phyloP scores from a whole-genome alignment of 2,113 vertebrate genomes.

The Morone saxatilis region DNA sequence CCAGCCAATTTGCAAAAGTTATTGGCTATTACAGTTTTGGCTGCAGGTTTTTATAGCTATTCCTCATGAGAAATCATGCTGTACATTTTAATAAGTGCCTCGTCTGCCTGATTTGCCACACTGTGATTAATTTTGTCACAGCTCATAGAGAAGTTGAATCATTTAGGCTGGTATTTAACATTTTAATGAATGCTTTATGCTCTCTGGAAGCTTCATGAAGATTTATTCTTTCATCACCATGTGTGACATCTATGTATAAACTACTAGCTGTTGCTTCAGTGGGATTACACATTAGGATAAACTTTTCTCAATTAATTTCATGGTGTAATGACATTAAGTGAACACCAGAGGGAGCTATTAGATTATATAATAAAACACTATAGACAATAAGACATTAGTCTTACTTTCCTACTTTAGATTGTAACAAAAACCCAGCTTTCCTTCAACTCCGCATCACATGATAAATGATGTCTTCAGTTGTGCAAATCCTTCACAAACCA shows the following conservation, averaged over 20 bases:
- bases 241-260: constrained; percentile 44
- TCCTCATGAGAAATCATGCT: constrained; percentile 55
- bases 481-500: neutral
- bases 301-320: neutral
- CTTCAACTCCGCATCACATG: neutral
- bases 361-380: constrained; percentile 8
- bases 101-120: constrained; percentile 63
- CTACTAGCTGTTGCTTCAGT: constrained; percentile 13
- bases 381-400: neutral
- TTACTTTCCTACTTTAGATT: neutral
- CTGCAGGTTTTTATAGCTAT: constrained; percentile 63
- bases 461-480: neutral
- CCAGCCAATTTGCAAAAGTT: constrained; percentile 71
- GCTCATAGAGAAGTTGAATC: constrained; percentile 59
- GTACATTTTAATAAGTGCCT: constrained; percentile 63
- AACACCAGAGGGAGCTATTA: constrained; percentile 58
- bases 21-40: constrained; percentile 67
- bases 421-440: neutral
- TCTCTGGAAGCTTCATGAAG: constrained; percentile 45
- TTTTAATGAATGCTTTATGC: constrained; percentile 68
- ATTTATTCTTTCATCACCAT: constrained; percentile 45
- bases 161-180: constrained; percentile 62
- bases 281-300: constrained; percentile 1
- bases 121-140: constrained; percentile 74
- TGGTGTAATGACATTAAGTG: neutral